phyloP scores from a whole-genome alignment of 1,140 invertebrate species.

The Cheumatopsyche charites region DNA sequence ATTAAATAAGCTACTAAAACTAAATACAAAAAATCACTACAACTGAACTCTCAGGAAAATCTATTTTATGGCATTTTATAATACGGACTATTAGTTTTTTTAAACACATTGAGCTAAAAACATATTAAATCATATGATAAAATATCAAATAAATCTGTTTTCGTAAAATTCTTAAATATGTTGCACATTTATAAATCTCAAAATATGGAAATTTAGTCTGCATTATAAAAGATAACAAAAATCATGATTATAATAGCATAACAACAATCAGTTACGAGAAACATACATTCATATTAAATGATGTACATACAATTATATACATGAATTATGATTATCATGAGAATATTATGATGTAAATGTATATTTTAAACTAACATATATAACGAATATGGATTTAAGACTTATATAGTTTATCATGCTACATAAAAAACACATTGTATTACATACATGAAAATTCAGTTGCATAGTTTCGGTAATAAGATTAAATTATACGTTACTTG shows the following conservation, averaged over 20 bases:
- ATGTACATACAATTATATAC: background rate
- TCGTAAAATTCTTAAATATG: too few relatives aligned
- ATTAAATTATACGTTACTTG: slow-evolving; percentile 65
- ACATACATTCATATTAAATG: background rate
- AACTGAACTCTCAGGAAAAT: background rate
- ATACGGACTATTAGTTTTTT: background rate
- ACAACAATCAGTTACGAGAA: background rate
- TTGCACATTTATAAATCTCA: too few relatives aligned
- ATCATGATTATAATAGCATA: background rate
- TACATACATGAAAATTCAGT: too few relatives aligned
- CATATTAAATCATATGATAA: background rate
- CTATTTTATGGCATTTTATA: background rate
- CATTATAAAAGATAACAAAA: slow-evolving; percentile 8
- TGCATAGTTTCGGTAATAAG: background rate
- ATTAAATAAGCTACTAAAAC: slow-evolving; percentile 38
- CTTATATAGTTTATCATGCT: too few relatives aligned
- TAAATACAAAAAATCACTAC: slow-evolving; percentile 30
- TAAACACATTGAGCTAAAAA: background rate
- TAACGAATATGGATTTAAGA: too few relatives aligned
- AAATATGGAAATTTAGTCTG: background rate
- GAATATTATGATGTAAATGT: too few relatives aligned
- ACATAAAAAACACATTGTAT: too few relatives aligned
- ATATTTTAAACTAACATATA: too few relatives aligned
- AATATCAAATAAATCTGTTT: too few relatives aligned
- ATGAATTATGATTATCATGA: slow-evolving; percentile 7